Conservation (phyloP, 2,888 invertebrate species). For the Tipula confusa region DNA sequence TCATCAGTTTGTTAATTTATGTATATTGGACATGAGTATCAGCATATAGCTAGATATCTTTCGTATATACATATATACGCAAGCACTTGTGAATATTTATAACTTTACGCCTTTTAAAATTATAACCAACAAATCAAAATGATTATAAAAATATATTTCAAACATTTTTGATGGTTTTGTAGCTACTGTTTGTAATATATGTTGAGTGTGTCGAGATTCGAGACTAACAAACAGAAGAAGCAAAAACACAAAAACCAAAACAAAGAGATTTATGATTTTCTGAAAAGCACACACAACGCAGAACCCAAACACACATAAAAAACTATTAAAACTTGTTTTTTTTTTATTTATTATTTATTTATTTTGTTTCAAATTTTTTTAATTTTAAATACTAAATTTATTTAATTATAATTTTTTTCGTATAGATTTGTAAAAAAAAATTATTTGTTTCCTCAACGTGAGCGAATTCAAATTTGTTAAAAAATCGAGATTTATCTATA, state of each 20-base stretch:
- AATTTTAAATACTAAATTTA: neutral
- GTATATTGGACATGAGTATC: neutral
- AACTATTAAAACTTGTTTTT: neutral
- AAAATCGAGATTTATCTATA: too few species aligned
- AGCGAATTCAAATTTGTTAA: too few species aligned
- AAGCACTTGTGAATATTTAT: neutral
- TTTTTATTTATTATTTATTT: neutral
- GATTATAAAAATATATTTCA: conserved; percentile 17
- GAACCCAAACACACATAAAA: neutral
- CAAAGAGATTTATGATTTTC: neutral
- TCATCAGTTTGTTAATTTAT: neutral
- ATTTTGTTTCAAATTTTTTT: neutral
- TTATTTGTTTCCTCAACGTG: too few species aligned
- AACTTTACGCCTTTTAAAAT: conserved; percentile 25
- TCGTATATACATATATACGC: neutral
- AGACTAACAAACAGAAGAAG: neutral
- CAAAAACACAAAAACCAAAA: neutral
- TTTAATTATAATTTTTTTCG: neutral
- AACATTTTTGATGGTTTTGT: neutral
- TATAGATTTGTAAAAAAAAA: too few species aligned
- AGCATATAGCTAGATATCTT: neutral
- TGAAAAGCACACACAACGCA: neutral
- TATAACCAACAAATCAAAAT: conserved; percentile 16
- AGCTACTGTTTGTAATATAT: neutral
- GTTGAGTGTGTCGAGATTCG: neutral